A percentile compares a stretch with the other conserved stretches of the same genome.
Conservation (phyloP, 64 coral and sea anemone species). For the Montipora cactus region DNA sequence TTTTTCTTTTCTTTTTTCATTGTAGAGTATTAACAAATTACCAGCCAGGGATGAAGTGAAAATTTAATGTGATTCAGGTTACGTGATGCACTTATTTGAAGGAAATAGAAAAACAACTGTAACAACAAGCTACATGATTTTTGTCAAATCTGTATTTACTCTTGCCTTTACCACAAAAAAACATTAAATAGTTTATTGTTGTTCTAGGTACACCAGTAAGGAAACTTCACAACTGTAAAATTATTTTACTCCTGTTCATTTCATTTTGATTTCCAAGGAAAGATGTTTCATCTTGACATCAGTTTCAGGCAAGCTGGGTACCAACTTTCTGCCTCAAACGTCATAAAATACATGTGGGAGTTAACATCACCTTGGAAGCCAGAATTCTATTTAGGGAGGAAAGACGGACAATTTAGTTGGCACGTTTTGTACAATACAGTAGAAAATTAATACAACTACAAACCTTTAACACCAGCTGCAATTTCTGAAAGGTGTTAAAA, state of each 20-base stretch:
- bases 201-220: neutral
- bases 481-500: too few species aligned
- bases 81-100: too few species aligned
- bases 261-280: neutral
- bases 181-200: too few species aligned
- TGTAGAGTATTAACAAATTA: too few species aligned
- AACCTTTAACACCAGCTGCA: neutral
- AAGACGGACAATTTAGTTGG: neutral
- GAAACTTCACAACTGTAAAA: neutral
- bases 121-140: too few species aligned
- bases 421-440: neutral
- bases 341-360: neutral
- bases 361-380: neutral
- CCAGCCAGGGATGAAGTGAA: too few species aligned
- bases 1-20: too few species aligned
- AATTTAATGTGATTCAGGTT: too few species aligned
- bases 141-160: too few species aligned
- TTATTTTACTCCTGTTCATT: neutral
- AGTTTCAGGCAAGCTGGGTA: neutral
- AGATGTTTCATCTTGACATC: neutral
- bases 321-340: slow-evolving; percentile 40
- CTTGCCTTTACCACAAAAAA: too few species aligned
- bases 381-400: neutral
- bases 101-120: too few species aligned
- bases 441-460: neutral